Percentiles rank a stretch among this genome's conserved stretches.
Evolutionary conservation across 2,888 invertebrate genomes (phyloP).

Genomic region (Drosophila greeni): DNA sequence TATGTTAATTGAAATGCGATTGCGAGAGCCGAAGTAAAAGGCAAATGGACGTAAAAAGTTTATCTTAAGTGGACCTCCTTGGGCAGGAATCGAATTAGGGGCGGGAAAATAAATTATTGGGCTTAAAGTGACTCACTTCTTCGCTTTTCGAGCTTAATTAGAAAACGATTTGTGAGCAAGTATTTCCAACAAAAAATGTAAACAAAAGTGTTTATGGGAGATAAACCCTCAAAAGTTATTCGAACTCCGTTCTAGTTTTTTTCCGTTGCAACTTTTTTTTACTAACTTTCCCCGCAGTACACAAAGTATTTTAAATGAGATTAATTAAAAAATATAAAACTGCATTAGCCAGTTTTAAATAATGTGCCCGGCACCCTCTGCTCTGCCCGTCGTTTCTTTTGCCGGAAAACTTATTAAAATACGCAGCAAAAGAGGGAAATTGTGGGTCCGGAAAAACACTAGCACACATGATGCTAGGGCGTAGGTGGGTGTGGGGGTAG

Average conservation of each 20-base stretch:
- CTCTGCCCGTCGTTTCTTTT: not conserved
- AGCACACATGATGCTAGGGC: conserved; percentile 11
- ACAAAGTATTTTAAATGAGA: not conserved
- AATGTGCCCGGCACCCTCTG: not conserved
- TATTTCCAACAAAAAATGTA: not conserved
- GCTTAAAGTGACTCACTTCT: not conserved
- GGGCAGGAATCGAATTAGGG: conserved; percentile 1
- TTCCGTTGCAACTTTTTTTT: not conserved
- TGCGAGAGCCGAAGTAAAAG: not conserved
- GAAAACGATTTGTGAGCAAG: not conserved
- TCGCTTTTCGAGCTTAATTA: not conserved
- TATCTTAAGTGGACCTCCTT: not conserved
- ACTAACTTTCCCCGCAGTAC: not conserved
- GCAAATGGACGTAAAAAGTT: conserved; percentile 1
- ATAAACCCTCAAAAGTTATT: not conserved
- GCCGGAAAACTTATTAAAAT: conserved; percentile 51
- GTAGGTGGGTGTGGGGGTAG: conserved; percentile 1
- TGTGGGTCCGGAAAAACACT: conserved; percentile 17
- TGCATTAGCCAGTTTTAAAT: not conserved
- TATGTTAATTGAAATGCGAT: conserved; percentile 30
- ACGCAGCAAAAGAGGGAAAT: conserved; percentile 40
- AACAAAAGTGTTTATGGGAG: not conserved
- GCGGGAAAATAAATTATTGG: not conserved
- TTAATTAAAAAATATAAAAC: conserved; percentile 5
- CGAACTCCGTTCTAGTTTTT: not conserved